Conservation (phyloP, 2,113 vertebrate genomes). For the Strigops habroptila region DNA sequence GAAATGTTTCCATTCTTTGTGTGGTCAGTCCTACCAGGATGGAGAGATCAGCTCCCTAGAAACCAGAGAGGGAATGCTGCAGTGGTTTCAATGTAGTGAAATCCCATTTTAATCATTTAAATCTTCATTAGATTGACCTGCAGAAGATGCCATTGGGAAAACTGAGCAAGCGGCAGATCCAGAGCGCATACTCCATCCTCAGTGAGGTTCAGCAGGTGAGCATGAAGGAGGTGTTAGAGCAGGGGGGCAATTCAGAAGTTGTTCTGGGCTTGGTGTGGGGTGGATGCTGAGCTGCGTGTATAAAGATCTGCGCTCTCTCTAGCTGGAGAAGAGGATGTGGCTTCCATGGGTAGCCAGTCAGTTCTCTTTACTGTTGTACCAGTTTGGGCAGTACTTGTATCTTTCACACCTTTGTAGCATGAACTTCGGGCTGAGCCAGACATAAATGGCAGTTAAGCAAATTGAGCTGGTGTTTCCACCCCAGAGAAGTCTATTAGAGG, state of each 20-base stretch:
- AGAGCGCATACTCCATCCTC: constrained; percentile 94
- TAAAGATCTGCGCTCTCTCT: background rate
- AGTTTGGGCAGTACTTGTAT: background rate
- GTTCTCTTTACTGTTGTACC: background rate
- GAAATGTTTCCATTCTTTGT: background rate
- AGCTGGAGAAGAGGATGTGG: background rate
- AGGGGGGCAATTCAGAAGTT: background rate
- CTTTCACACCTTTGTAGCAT: background rate
- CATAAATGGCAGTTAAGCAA: background rate
- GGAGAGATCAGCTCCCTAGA: background rate
- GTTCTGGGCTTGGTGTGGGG: background rate
- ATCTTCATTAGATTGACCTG: constrained; percentile 87
- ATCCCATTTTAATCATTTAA: background rate
- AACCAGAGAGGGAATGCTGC: background rate
- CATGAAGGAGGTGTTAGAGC: background rate
- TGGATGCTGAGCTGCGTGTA: background rate
- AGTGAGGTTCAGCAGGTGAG: constrained; percentile 95
- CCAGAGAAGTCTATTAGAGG: background rate
- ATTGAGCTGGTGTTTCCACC: background rate
- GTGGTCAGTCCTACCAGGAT: background rate
- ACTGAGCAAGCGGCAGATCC: constrained; percentile 96
- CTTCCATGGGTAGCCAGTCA: background rate
- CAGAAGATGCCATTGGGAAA: constrained; percentile 99
- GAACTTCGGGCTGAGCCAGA: background rate
- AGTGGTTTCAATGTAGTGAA: background rate